Evolutionary conservation across 2,888 invertebrate species (phyloP), one percentile per base, ranked within the genome.

Genomic region (Apeira syringaria): DNA sequence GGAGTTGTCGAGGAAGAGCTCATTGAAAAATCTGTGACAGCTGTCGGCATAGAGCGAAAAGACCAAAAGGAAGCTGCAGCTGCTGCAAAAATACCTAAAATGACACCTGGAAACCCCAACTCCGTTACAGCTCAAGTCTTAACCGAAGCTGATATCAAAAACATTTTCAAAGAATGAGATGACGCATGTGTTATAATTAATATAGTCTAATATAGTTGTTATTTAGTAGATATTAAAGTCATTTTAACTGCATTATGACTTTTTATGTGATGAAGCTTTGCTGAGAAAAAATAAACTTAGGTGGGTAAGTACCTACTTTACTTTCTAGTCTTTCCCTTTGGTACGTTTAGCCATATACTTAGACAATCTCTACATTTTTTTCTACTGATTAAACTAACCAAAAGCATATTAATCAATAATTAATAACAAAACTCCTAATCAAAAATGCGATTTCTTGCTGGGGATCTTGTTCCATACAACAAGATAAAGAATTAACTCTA

Each of bases 1-100:
- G 92, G 91, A 0, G 71, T 91, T 1, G 65, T 90, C 17, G 88
- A 91, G 56, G 84, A 88, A n/a, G 91, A 92, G 38, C 59, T 90
- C n/a, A 61, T 86, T 32, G 77, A 85, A 27, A 84, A 85, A 56
- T 67, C 80, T 6, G 74, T 71, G 0, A 61, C 65, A 11, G 54
- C 62, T 1, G 67, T 78, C 0, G 72, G 73, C 3, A 63, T 53
- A 22, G 80, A 82, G 26, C 59, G 78, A 3, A 75, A 65, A 51
- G 43, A 65, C n/a, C 47, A 51, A 5, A 44, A 44, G 27, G 62
- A 72, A 31, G 35, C 53, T 5, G 18, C 57, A 1, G 66, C 66
- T 34, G 36, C 54, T 2, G 25, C 56, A 3, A 79, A 66, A 59
- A 29, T 41, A 5, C 30, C 42, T 22, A 24, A 41, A 26, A 17